These are phyloP conservation scores for Andricus grossulariae DNA, from an alignment of 1,140 invertebrate species.

Conservation along the genomic window DNA sequence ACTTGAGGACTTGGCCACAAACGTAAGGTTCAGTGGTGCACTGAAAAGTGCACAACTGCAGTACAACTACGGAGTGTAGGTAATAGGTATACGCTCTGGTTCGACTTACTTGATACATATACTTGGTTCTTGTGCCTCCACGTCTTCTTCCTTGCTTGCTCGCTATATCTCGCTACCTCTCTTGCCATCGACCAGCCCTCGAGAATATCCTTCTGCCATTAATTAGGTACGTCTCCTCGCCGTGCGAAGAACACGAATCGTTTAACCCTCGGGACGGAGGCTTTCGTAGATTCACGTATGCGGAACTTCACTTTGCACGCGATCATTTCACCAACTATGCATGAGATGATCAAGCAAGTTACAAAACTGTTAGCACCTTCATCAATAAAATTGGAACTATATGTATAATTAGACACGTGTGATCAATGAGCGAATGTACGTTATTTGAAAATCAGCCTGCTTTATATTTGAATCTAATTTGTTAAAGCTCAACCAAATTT, in stretches of 20 bases:
- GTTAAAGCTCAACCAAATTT: too few relatives aligned
- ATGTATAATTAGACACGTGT: too few relatives aligned
- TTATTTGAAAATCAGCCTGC: too few relatives aligned
- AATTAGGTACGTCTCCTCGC: conserved; percentile 36
- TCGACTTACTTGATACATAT: conserved; percentile 3
- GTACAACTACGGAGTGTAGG: too few relatives aligned
- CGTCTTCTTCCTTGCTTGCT: conserved; percentile 1
- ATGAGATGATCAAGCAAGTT: conserved; percentile 5
- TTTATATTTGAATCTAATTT: too few relatives aligned
- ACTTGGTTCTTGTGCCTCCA: conserved; percentile 19
- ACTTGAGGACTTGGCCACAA: conserved; percentile 20
- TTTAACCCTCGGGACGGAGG: conserved; percentile 34
- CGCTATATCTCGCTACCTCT: conserved; percentile 27
- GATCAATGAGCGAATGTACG: too few relatives aligned
- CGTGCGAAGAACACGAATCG: conserved; percentile 37
- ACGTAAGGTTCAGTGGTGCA: conserved; percentile 34
- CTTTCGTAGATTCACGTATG: conserved; percentile 18
- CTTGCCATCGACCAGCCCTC: conserved; percentile 5
- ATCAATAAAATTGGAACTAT: neutral
- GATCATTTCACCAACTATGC: conserved; percentile 32
- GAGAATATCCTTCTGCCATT: conserved; percentile 40
- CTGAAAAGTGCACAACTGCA: neutral
- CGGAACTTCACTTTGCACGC: conserved; percentile 31
- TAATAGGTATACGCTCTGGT: neutral
- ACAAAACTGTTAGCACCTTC: neutral